Conservation (phyloP, 2,113 vertebrate genomes). For the Pithys albifrons region DNA sequence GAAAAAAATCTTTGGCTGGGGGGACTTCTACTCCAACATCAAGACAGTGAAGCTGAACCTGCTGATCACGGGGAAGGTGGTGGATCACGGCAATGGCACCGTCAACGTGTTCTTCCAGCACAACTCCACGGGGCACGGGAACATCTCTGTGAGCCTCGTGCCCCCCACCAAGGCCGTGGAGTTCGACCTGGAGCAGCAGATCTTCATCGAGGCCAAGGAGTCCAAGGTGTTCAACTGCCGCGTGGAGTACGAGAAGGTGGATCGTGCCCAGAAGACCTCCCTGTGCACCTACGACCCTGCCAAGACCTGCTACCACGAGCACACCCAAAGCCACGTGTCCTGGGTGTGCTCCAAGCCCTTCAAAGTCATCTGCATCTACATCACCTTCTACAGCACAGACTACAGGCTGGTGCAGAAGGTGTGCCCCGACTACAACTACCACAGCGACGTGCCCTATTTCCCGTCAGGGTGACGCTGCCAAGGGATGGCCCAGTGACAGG, state of each 20-base stretch:
- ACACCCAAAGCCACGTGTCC: constrained; percentile 91
- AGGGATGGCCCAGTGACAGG: neutral
- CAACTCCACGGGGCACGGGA: constrained; percentile 96
- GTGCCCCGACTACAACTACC: constrained; percentile 95
- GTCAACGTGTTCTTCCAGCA: constrained; percentile 97
- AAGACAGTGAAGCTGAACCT: constrained; percentile 97
- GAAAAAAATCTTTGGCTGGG: constrained; percentile 98
- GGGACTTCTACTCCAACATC: constrained; percentile 99
- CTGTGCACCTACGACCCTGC: constrained; percentile 95
- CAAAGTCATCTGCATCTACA: constrained; percentile 95
- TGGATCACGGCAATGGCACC: constrained; percentile 96
- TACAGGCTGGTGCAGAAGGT: constrained; percentile 97
- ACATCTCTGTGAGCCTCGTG: constrained; percentile 96
- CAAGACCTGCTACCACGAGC: constrained; percentile 94
- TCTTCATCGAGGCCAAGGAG: constrained; percentile 96
- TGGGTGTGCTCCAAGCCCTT: constrained; percentile 98
- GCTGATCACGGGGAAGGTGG: constrained; percentile 95
- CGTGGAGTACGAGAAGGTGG: constrained; percentile 94
- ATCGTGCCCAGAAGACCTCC: constrained; percentile 89
- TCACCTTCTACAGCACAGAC: constrained; percentile 97
- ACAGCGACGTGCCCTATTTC: constrained; percentile 90
- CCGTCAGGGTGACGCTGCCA: constrained; percentile 84
- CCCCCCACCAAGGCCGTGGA: constrained; percentile 92
- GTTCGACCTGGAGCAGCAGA: constrained; percentile 95
- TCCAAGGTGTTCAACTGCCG: constrained; percentile 99